A percentile compares a stretch with the other conserved stretches of the same genome.
Evolutionary conservation across 1,140 invertebrate species (phyloP).

Genomic region (Pararge aegeria): DNA sequence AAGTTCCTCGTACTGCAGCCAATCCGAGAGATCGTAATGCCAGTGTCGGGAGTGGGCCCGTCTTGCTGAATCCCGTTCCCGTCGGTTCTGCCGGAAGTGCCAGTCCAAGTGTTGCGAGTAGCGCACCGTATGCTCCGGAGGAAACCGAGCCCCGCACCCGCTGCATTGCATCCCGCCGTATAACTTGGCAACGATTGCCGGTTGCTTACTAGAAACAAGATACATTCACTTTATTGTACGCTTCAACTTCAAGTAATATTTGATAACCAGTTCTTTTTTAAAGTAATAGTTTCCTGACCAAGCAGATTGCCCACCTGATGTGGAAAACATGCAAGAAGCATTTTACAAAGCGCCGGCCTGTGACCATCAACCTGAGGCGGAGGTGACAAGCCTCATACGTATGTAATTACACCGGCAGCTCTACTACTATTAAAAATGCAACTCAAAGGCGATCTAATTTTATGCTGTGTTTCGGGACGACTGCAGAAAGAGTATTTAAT

Average conservation of each 20-base stretch:
- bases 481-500: too few relatives aligned
- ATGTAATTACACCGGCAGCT: too few relatives aligned
- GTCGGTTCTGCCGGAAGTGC: constrained; percentile 96
- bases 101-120: constrained; percentile 97
- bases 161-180: constrained; percentile 96
- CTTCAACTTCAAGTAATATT: too few relatives aligned
- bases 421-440: too few relatives aligned
- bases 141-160: constrained; percentile 95
- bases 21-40: constrained; percentile 95
- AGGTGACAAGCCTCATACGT: too few relatives aligned
- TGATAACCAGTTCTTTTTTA: too few relatives aligned
- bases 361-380: too few relatives aligned
- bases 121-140: constrained; percentile 90
- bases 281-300: neutral
- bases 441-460: too few relatives aligned
- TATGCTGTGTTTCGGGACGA: too few relatives aligned
- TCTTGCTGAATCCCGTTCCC: constrained; percentile 90
- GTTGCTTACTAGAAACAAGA: constrained; percentile 61
- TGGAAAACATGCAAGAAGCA: too few relatives aligned
- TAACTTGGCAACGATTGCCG: constrained; percentile 83
- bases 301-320: too few relatives aligned
- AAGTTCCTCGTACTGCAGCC: constrained; percentile 96
- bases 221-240: neutral
- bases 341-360: too few relatives aligned
- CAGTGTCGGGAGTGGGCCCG: constrained; percentile 91